Percentiles rank a stretch among this genome's conserved stretches.
Evolutionary conservation across 1,140 invertebrate genomes (phyloP).

Genomic region (Lethrus apterus): DNA sequence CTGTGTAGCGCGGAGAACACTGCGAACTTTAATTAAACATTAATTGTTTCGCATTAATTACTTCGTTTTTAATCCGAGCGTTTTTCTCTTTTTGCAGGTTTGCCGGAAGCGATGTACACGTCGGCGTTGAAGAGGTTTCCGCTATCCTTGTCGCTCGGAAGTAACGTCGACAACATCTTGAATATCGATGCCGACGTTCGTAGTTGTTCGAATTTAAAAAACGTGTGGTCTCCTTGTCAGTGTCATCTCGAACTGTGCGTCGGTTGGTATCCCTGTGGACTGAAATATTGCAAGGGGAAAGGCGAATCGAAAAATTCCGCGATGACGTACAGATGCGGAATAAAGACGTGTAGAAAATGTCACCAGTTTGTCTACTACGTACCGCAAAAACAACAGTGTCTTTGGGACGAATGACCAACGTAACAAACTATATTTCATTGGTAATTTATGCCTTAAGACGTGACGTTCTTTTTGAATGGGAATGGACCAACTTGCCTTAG

Average conservation of each 20-base stretch:
- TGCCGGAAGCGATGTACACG: constrained; percentile 47
- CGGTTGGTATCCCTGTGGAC: constrained; percentile 84
- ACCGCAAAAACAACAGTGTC: constrained; percentile 72
- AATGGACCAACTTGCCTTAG: constrained; percentile 33
- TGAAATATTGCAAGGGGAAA: constrained; percentile 86
- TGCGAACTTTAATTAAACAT: background rate
- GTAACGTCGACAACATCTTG: constrained; percentile 33
- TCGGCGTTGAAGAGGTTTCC: constrained; percentile 52
- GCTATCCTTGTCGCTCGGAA: constrained; percentile 31
- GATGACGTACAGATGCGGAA: constrained; percentile 80
- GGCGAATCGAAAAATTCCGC: constrained; percentile 49
- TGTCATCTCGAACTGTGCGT: constrained; percentile 79
- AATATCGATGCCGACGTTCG: constrained; percentile 32
- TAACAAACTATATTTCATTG: constrained; percentile 15
- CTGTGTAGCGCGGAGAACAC: background rate
- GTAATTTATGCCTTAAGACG: constrained; percentile 16
- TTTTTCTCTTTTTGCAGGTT: constrained; percentile 43
- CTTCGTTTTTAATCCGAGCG: background rate
- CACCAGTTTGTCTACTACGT: constrained; percentile 80
- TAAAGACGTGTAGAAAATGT: constrained; percentile 89
- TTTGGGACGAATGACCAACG: constrained; percentile 73
- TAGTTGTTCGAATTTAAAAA: constrained; percentile 56
- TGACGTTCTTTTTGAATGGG: background rate
- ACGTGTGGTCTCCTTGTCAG: constrained; percentile 61
- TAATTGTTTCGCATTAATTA: background rate